Evolutionary conservation across 2,888 invertebrate genomes (phyloP).

Genomic region (Corythucha ciliata): DNA sequence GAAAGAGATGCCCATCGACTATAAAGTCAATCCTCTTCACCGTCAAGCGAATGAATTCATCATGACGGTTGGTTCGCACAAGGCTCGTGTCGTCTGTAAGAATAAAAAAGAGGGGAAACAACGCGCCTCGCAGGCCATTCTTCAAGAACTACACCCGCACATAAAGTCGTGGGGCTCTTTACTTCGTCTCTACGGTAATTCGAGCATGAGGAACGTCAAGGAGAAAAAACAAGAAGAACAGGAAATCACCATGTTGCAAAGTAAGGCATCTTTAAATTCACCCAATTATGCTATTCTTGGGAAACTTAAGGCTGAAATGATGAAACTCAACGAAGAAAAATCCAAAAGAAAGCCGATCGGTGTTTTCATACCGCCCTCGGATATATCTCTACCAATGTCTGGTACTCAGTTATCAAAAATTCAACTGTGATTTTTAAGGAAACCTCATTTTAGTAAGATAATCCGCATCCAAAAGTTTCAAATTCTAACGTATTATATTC

Average conservation of each 20-base stretch:
- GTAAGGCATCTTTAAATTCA: constrained; percentile 78
- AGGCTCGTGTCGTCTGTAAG: constrained; percentile 81
- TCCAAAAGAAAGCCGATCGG: constrained; percentile 57
- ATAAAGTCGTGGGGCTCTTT: constrained; percentile 91
- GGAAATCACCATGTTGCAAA: constrained; percentile 81
- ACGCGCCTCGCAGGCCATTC: constrained; percentile 84
- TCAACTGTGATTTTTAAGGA: too few relatives aligned
- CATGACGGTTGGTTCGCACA: constrained; percentile 88
- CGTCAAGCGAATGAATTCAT: constrained; percentile 89
- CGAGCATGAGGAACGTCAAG: constrained; percentile 80
- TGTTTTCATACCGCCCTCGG: constrained; percentile 54
- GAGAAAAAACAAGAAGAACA: constrained; percentile 88
- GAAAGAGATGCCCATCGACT: constrained; percentile 77
- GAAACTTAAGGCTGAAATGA: constrained; percentile 75
- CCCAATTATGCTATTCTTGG: constrained; percentile 85
- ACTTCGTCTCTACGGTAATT: constrained; percentile 82
- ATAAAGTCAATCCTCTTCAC: constrained; percentile 75
- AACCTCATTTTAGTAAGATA: too few relatives aligned
- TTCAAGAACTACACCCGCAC: constrained; percentile 89
- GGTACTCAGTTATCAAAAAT: too few relatives aligned
- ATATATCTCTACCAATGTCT: constrained; percentile 51
- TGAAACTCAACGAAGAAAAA: constrained; percentile 55
- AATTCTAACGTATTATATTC: too few relatives aligned
- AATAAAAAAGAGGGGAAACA: constrained; percentile 97
- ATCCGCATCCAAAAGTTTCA: too few relatives aligned